phyloP scores from a whole-genome alignment of 2,113 vertebrate genomes.

The Eulacestoma nigropectus region DNA sequence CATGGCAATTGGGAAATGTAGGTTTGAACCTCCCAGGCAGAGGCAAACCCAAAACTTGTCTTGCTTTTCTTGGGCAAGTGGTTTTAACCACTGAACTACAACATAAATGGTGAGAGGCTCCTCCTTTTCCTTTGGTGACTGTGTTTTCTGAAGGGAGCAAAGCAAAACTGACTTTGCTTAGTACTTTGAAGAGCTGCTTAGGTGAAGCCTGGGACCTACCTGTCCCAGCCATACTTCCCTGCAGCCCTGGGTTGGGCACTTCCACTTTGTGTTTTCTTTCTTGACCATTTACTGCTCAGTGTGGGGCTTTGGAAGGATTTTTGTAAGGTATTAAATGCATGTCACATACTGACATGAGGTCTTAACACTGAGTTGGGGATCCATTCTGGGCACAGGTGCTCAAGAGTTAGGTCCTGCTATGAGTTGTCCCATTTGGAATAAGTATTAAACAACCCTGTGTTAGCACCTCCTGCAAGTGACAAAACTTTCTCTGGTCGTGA shows the following conservation, averaged over 20 bases:
- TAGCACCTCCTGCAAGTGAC: not conserved
- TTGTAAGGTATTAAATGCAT: not conserved
- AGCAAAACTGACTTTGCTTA: not conserved
- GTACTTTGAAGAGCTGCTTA: conserved; percentile 31
- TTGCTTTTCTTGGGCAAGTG: conserved; percentile 43
- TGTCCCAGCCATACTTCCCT: not conserved
- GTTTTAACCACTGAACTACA: conserved; percentile 33
- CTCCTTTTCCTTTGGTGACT: conserved; percentile 51
- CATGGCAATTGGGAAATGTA: conserved; percentile 17
- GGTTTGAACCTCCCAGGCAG: conserved; percentile 53
- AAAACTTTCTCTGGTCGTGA: not conserved
- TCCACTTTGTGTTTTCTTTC: not conserved
- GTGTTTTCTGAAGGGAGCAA: not conserved
- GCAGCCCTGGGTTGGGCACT: not conserved
- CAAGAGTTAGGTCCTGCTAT: not conserved
- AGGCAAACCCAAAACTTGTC: conserved; percentile 21
- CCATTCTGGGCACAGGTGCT: not conserved
- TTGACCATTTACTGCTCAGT: not conserved
- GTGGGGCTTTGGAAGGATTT: not conserved
- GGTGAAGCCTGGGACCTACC: not conserved
- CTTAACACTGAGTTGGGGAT: not conserved
- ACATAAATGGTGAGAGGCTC: conserved; percentile 3
- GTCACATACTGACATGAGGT: not conserved
- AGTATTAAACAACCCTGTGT: not conserved
- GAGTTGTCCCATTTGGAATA: not conserved